Evolutionary conservation across 1,140 invertebrate genomes (phyloP), one percentile per base, ranked within the genome.

Genomic region (Drosophila micromelanica): DNA sequence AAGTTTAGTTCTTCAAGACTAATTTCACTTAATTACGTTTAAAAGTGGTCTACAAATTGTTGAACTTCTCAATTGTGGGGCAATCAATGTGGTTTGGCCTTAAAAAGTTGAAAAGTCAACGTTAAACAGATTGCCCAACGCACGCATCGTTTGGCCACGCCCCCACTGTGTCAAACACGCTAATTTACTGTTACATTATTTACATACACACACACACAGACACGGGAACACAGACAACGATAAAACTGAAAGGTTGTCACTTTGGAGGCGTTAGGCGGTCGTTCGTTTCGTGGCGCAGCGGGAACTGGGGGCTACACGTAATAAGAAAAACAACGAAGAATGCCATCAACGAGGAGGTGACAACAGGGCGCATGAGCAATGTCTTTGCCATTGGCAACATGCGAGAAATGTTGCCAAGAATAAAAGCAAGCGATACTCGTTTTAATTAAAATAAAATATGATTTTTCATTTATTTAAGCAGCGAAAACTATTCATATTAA

Each of bases 111-210:
- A 87, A 78, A 76, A 78, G 85, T 73, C 77, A 86, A 87, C 63
- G 76, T 72, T 85, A 87, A 87, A 81, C 70, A 81, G 82, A 73
- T 89, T 87, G 84, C 49, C 74, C 61, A 55, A 79, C 65, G 73
- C 76, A 89, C 79, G 78, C 73, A 89, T 71, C 69, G 59, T 52
- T 68, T 84, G 76, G 79, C 84, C 84, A 89, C 84, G 84, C 84
- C 84, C 84, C 62, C 84, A 69, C 43, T 79, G 79, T 89, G 84
- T 89, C 84, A 89, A 89, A 89, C 84, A 89, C 84, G 84, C 84
- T 89, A 89, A 89, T 89, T 89, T 89, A 89, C 84, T 89, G 76
- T 80, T 89, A 89, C 84, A 89, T 89, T 89, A 89, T 89, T 89
- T 89, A 89, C 72, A 89, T 60, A 77, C 67, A 59, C 45, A 63